Evolutionary conservation across 2,797 vertebrate species (phyloP).

Genomic region (Microctenopoma lineatum): DNA sequence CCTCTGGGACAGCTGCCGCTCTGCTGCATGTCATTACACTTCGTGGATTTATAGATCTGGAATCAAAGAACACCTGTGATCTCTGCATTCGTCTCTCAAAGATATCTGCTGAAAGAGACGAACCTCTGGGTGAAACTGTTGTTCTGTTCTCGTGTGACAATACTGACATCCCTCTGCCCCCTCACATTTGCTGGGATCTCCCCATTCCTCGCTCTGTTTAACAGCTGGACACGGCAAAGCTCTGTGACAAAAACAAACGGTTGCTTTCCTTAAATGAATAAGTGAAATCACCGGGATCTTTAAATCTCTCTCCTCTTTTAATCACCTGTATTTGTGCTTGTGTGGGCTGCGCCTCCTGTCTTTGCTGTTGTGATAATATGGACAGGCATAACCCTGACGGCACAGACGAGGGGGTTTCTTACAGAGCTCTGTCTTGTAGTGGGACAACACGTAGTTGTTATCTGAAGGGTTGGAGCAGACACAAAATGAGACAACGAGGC

Average conservation of each 20-base stretch:
- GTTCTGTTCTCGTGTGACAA: constrained; percentile 97
- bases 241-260: constrained; percentile 68
- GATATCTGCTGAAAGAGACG: background rate
- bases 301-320: background rate
- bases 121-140: constrained; percentile 99
- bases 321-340: constrained; percentile 98
- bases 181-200: constrained; percentile 98
- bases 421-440: constrained; percentile 98
- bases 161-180: constrained; percentile 94
- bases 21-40: constrained; percentile 99
- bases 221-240: constrained; percentile 95
- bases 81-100: background rate
- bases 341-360: constrained; percentile 96
- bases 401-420: constrained; percentile 98
- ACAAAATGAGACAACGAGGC: background rate
- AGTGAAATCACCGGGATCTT: background rate
- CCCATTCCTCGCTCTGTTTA: constrained; percentile 99
- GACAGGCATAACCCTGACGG: constrained; percentile 98
- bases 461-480: constrained; percentile 79
- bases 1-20: constrained; percentile 97
- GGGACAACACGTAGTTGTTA: constrained; percentile 94
- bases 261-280: background rate
- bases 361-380: constrained; percentile 99
- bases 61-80: background rate
- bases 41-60: constrained; percentile 99